Base-by-base conservation (phyloP, 2,113 vertebrate genomes). In the western clawed frog (Xenopus tropicalis) region DNA sequence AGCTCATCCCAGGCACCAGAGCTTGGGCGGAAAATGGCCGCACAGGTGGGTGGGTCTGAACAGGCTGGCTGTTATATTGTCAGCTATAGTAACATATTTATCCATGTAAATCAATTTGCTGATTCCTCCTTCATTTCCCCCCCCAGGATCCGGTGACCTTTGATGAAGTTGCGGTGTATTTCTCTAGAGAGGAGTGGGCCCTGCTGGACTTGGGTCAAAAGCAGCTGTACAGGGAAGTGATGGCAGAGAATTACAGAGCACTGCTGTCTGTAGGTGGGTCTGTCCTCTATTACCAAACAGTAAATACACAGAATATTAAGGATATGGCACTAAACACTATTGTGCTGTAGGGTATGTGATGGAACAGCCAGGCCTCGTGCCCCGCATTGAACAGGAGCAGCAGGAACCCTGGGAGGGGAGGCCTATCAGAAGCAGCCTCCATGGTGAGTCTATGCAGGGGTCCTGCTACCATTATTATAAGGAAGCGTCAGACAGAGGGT, bases 211-310 rank as follows among this genome's bases (percentile, higher is more conserved):
- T 37, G 11, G 51, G 61, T 44, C 70, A 71, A 59, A 71, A 63
- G 46, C 59, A 71, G 21, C 46, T 71, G 3, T 71, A 71, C 19
- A 54, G 58, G 46, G 70, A 71, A 9, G 70, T 71, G n/a, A 71
- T 71, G 70, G 63, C 48, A 59, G 70, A 71, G 46, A 71, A 71
- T 42, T 71, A 71, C 21, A 56, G 61, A 54, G 58, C 24, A 13
- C 70, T 71, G 61, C 42, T 63, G 21, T 71, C 19, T 48, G 46
- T 71, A 12, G 70, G 70, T 71, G n/a, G 58, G 70, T 48, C 16
- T 37, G 29, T 2, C 29, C 29, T 37, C 29, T 37, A 37, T 37
- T 37, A 37, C 29, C 29, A 37, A 37, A 37, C 29, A 5, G 10
- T 37, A 37, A 37, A 37, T 37, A 37, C 3, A 29, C 25, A 29